A percentile compares a stretch with the other conserved stretches of the same genome.
Conservation (phyloP, 2,113 vertebrate genomes). For the Gracilinanus agilis region DNA sequence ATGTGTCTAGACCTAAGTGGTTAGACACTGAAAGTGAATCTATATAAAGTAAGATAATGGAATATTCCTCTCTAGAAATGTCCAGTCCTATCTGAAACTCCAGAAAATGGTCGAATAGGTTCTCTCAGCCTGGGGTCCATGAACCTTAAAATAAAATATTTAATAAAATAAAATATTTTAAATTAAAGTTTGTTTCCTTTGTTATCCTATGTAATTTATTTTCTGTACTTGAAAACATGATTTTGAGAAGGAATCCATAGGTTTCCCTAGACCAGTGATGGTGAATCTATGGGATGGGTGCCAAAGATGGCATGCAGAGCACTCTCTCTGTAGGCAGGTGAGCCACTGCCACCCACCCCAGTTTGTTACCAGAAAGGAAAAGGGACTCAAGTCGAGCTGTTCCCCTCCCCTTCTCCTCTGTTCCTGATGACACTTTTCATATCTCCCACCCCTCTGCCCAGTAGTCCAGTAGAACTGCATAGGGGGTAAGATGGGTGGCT, state of each 20-base stretch:
- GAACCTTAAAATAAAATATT: background rate
- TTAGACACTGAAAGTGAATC: background rate
- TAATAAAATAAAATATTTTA: background rate
- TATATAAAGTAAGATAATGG: constrained; percentile 45
- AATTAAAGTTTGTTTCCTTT: background rate
- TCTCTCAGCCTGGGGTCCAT: background rate
- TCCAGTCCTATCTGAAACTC: background rate
- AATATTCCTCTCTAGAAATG: constrained; percentile 32
- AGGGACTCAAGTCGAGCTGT: too few relatives aligned
- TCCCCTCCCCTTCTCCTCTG: too few relatives aligned
- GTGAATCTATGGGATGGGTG: too few relatives aligned
- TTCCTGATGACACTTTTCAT: too few relatives aligned
- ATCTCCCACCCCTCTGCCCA: too few relatives aligned
- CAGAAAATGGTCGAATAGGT: background rate
- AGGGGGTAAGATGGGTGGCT: too few relatives aligned
- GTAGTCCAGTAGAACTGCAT: too few relatives aligned
- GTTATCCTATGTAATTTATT: background rate
- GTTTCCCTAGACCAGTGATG: background rate
- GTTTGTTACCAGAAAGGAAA: too few relatives aligned
- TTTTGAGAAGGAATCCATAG: background rate
- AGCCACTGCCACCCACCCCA: too few relatives aligned
- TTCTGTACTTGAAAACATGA: background rate
- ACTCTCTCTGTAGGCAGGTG: too few relatives aligned
- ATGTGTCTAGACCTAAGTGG: constrained; percentile 37
- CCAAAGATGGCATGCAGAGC: too few relatives aligned